Conservation (phyloP, 2,888 invertebrate species). For the Dicroscelio sp. region DNA sequence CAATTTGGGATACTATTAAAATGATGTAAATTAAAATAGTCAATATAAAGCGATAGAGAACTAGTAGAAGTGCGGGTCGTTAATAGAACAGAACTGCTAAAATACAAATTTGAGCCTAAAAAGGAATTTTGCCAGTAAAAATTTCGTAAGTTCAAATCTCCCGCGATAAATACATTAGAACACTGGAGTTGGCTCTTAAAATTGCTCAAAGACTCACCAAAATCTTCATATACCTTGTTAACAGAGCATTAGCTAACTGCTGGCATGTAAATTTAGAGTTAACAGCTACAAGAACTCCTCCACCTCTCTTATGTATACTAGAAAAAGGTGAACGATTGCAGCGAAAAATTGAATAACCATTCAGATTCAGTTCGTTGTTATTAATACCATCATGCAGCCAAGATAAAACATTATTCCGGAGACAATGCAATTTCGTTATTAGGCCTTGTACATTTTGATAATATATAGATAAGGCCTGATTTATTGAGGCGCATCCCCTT, state of each 20-base stretch:
- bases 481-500: background rate
- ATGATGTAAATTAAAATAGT: conserved; percentile 41
- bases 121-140: conserved; percentile 5
- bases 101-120: background rate
- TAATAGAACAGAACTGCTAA: background rate
- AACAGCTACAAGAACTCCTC: conserved; percentile 9
- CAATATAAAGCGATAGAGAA: no score
- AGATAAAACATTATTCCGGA: background rate
- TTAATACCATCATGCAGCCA: background rate
- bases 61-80: no score
- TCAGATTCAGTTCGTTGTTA: background rate
- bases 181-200: background rate
- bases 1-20: background rate
- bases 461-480: background rate
- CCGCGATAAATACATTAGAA: background rate
- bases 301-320: background rate
- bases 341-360: background rate
- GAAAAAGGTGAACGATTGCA: background rate
- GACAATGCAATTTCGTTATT: background rate
- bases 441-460: background rate
- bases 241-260: background rate
- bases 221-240: background rate
- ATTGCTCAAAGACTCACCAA: background rate
- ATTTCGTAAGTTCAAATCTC: conserved; percentile 20
- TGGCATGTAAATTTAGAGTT: conserved; percentile 2